Percentiles rank a stretch among this genome's conserved stretches.
Conservation (phyloP, 1,140 invertebrate species). For the Lordiphosa stackelbergi region DNA sequence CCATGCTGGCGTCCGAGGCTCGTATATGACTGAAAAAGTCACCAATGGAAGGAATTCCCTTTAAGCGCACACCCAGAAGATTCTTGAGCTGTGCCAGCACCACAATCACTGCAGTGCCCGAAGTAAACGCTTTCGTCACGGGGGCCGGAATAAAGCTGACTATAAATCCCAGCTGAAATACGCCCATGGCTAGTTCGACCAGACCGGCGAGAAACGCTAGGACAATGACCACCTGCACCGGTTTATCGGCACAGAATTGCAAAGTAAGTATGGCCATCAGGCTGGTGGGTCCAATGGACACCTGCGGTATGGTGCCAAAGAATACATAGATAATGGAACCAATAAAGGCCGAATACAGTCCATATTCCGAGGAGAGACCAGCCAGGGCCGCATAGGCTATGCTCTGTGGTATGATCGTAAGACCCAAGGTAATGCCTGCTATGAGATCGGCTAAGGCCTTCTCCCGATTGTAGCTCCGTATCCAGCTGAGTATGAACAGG, state of each 20-base stretch:
- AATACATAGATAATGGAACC: conserved; percentile 91
- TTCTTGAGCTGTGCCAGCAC: conserved; percentile 92
- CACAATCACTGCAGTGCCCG: conserved; percentile 95
- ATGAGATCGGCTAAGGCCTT: conserved; percentile 82
- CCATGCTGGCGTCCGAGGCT: conserved; percentile 83
- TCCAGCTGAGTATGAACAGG: conserved; percentile 81
- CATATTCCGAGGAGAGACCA: conserved; percentile 84
- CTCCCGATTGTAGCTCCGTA: conserved; percentile 81
- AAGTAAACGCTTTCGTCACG: conserved; percentile 95
- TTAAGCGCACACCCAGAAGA: conserved; percentile 86
- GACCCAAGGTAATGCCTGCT: conserved; percentile 87
- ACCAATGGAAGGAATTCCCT: conserved; percentile 84
- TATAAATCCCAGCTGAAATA: conserved; percentile 83
- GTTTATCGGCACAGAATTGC: conserved; percentile 84
- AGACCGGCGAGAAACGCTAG: conserved; percentile 87
- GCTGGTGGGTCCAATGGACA: conserved; percentile 93
- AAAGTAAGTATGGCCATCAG: conserved; percentile 87
- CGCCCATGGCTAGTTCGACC: conserved; percentile 87
- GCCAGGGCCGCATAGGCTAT: conserved; percentile 89
- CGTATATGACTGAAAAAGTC: conserved; percentile 82
- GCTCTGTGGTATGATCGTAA: conserved; percentile 90
- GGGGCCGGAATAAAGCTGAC: conserved; percentile 96
- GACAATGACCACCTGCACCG: conserved; percentile 87
- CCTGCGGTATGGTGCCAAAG: conserved; percentile 93
- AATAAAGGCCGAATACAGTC: conserved; percentile 74